Evolutionary conservation across 2,888 invertebrate genomes (phyloP).

Genomic region (Encarsia formosa): DNA sequence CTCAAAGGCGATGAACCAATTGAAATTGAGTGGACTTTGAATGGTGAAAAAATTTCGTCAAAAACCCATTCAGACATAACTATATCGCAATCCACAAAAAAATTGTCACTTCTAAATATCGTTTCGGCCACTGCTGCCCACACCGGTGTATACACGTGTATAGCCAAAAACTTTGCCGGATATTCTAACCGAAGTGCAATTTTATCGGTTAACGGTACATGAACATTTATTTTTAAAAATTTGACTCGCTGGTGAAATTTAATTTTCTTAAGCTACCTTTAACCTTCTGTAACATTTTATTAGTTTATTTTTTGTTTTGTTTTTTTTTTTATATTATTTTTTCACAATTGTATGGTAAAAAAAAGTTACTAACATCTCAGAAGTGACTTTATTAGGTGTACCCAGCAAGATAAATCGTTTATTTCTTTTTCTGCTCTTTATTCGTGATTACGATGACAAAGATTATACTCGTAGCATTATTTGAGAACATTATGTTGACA

Average conservation of each 20-base stretch:
- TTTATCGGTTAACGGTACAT: constrained; percentile 54
- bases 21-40: constrained; percentile 71
- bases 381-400: too few relatives aligned
- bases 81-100: constrained; percentile 44
- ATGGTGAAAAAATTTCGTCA: constrained; percentile 57
- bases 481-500: too few relatives aligned
- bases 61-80: constrained; percentile 49
- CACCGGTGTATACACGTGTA: constrained; percentile 54
- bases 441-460: too few relatives aligned
- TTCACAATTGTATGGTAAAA: too few relatives aligned
- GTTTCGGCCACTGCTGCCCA: constrained; percentile 52
- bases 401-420: too few relatives aligned
- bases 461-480: too few relatives aligned
- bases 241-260: not conserved
- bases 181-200: constrained; percentile 50
- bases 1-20: constrained; percentile 78
- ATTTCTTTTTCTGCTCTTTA: too few relatives aligned
- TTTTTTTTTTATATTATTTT: constrained; percentile 2
- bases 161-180: constrained; percentile 53
- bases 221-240: too few relatives aligned
- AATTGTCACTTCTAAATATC: constrained; percentile 50
- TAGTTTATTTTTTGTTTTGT: too few relatives aligned
- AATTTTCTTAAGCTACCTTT: not conserved
- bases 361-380: not conserved
- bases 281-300: not conserved